phyloP scores from a whole-genome alignment of 2,888 invertebrate genomes.

The Leptopilina myrica region DNA sequence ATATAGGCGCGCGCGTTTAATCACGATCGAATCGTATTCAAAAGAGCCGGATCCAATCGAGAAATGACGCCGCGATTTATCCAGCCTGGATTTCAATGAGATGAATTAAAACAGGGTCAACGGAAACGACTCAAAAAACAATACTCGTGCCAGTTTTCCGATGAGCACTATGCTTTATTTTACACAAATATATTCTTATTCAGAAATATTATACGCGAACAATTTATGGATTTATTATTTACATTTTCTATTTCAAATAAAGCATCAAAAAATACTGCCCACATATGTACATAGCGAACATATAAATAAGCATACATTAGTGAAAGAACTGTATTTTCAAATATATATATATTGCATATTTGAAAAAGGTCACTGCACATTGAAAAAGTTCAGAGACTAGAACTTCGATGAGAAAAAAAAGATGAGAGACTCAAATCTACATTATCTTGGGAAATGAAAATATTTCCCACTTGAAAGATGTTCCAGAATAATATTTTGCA shows the following conservation, averaged over 20 bases:
- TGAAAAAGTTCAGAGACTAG: background rate
- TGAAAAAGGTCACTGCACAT: slow-evolving; percentile 30
- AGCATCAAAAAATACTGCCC: slow-evolving; percentile 1
- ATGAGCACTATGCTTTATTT: slow-evolving; percentile 33
- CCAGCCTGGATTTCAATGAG: slow-evolving; percentile 47
- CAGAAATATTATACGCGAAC: slow-evolving; percentile 12
- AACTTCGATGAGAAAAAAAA: too few relatives aligned
- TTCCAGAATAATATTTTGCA: background rate
- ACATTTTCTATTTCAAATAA: slow-evolving; percentile 12
- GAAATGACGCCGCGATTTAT: slow-evolving; percentile 41
- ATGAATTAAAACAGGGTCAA: slow-evolving; percentile 47
- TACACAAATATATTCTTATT: slow-evolving; percentile 22
- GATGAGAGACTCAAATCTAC: background rate
- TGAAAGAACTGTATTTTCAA: background rate
- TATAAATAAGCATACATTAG: slow-evolving; percentile 1
- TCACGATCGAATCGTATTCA: background rate
- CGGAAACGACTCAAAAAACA: slow-evolving; percentile 52
- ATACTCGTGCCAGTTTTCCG: slow-evolving; percentile 44
- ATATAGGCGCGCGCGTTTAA: background rate
- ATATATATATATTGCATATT: background rate
- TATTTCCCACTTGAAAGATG: background rate
- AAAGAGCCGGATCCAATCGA: slow-evolving; percentile 13
- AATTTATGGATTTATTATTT: slow-evolving; percentile 21
- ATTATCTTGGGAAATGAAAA: background rate
- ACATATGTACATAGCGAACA: background rate